phyloP scores from a whole-genome alignment of 2,113 vertebrate species.

The Colius striatus region DNA sequence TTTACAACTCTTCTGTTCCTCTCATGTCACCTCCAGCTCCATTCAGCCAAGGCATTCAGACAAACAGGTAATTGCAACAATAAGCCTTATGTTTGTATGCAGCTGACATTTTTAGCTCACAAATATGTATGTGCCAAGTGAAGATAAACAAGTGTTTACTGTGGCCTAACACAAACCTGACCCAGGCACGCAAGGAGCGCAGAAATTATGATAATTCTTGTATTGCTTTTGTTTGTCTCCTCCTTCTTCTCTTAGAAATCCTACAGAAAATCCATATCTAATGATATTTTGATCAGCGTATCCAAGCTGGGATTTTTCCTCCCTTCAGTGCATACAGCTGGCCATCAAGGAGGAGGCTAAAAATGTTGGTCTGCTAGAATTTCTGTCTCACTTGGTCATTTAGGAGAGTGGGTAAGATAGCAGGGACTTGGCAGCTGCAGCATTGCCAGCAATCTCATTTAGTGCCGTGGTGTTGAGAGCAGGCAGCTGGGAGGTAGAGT shows the following conservation, averaged over 20 bases:
- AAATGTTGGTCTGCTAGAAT: neutral
- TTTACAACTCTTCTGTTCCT: neutral
- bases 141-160: neutral
- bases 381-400: neutral
- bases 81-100: neutral
- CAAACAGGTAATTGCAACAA: neutral
- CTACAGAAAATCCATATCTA: neutral
- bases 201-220: neutral
- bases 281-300: conserved; percentile 1
- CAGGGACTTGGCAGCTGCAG: rapidly evolving
- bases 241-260: neutral
- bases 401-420: neutral
- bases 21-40: neutral
- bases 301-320: neutral
- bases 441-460: neutral
- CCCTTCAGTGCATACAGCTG: neutral
- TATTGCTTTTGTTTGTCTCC: neutral
- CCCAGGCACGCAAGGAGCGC: neutral
- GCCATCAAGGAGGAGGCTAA: neutral
- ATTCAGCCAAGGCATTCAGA: neutral
- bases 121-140: neutral
- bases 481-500: neutral
- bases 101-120: neutral
- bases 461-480: neutral
- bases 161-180: neutral